Evolutionary conservation across 2,888 invertebrate species (phyloP).

Genomic region (Caenorhabditis sp.): DNA sequence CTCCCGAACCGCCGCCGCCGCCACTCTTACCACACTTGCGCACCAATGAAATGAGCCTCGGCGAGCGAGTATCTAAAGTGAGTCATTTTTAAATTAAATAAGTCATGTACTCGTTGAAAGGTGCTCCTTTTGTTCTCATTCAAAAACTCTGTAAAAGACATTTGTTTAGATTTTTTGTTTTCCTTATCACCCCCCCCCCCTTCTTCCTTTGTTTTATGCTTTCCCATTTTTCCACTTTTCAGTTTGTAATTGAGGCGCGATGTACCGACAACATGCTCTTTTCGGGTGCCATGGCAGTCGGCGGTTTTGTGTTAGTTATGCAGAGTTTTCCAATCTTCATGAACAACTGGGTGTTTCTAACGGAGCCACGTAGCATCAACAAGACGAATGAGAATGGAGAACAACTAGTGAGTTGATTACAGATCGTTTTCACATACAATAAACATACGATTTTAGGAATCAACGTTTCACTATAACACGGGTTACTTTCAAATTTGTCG

Average conservation of each 20-base stretch:
- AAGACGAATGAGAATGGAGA: slow-evolving; percentile 76
- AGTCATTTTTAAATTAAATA: too few species aligned
- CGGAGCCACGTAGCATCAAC: slow-evolving; percentile 76
- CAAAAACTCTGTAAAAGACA: too few species aligned
- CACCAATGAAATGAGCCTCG: slow-evolving; percentile 46
- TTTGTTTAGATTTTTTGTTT: too few species aligned
- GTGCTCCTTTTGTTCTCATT: too few species aligned
- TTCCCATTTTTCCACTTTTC: slow-evolving; percentile 11
- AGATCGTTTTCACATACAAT: background rate
- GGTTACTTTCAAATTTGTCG: slow-evolving; percentile 78
- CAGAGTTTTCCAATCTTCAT: slow-evolving; percentile 69
- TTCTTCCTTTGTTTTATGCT: too few species aligned
- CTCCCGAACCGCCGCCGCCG: slow-evolving; percentile 9
- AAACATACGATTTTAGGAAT: slow-evolving; percentile 17
- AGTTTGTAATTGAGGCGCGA: slow-evolving; percentile 68
- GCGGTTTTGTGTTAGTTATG: slow-evolving; percentile 61
- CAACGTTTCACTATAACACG: slow-evolving; percentile 73
- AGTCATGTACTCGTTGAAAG: too few species aligned
- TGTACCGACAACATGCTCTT: slow-evolving; percentile 71
- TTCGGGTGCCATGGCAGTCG: slow-evolving; percentile 60
- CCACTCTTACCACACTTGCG: slow-evolving; percentile 13
- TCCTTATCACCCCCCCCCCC: too few species aligned
- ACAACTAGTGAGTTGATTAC: slow-evolving; percentile 61
- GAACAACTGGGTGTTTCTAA: slow-evolving; percentile 76
- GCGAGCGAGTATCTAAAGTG: slow-evolving; percentile 54